Percentiles rank a stretch among this genome's conserved stretches.
Conservation (phyloP, 2,113 vertebrate species). For the Siphamia tubifer region DNA sequence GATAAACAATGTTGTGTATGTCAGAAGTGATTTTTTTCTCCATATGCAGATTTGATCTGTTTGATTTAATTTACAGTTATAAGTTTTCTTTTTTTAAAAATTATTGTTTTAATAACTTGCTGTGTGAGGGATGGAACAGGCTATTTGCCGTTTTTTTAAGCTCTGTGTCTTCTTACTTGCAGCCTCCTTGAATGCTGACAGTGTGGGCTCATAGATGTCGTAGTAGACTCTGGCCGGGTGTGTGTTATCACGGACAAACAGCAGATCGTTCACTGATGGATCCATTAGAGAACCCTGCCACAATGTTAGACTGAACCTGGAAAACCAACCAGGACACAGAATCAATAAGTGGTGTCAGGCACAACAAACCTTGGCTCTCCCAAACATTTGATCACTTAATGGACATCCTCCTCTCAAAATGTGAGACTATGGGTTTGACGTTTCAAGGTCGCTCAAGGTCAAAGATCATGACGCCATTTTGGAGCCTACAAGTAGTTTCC, state of each 20-base stretch:
- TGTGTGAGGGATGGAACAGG: neutral
- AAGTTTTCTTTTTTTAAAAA: too few relatives aligned
- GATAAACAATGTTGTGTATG: neutral
- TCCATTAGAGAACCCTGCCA: conserved; percentile 79
- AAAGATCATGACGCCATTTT: too few relatives aligned
- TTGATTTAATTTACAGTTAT: too few relatives aligned
- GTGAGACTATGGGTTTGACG: too few relatives aligned
- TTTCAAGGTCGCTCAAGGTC: too few relatives aligned
- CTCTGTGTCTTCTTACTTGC: conserved; percentile 65
- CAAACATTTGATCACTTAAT: too few relatives aligned
- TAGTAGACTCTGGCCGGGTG: conserved; percentile 82
- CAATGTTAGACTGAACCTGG: conserved; percentile 85
- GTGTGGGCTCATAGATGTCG: conserved; percentile 85
- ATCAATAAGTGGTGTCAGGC: too few relatives aligned
- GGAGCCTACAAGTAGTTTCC: too few relatives aligned
- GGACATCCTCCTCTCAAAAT: too few relatives aligned
- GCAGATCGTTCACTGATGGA: conserved; percentile 80
- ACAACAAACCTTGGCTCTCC: too few relatives aligned
- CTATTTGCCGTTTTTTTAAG: neutral
- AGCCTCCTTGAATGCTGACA: conserved; percentile 81
- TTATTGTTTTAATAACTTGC: too few relatives aligned
- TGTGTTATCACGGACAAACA: conserved; percentile 85
- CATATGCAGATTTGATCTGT: neutral
- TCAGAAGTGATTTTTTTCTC: too few relatives aligned
- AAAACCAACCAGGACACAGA: neutral